phyloP scores from a whole-genome alignment of 2,888 invertebrate genomes.

The Chrysina gloriosa region DNA sequence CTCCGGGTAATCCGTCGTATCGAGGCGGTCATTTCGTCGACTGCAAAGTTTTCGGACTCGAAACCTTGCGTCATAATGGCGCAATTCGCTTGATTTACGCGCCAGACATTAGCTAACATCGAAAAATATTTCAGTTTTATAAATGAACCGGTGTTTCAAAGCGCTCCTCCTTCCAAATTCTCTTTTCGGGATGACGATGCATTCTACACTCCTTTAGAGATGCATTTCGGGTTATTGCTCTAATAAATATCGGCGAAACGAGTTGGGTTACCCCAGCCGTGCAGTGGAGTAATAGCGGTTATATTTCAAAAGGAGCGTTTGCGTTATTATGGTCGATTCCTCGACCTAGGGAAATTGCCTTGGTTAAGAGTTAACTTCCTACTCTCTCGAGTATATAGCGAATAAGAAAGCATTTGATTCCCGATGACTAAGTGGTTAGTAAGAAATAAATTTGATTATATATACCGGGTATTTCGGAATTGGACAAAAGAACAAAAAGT shows the following conservation, averaged over 20 bases:
- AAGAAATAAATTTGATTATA: too few relatives aligned
- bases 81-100: constrained; percentile 13
- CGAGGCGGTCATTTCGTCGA: neutral
- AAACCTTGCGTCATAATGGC: neutral
- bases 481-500: too few relatives aligned
- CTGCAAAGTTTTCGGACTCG: neutral
- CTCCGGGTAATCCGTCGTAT: neutral
- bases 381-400: too few relatives aligned
- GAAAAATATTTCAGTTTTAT: constrained; percentile 9
- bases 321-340: neutral
- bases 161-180: neutral
- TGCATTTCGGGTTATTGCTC: constrained; percentile 2
- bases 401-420: too few relatives aligned
- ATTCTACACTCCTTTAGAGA: neutral
- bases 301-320: neutral
- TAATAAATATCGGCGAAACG: constrained; percentile 1
- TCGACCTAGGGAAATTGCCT: neutral
- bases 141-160: neutral
- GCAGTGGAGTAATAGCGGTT: neutral
- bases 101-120: neutral
- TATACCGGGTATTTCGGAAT: too few relatives aligned
- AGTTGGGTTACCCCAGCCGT: neutral
- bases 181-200: neutral
- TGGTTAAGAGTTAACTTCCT: too few relatives aligned
- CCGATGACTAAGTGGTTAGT: too few relatives aligned